Conservation (phyloP, 2,888 invertebrate species). For the Pedicia rivosa region DNA sequence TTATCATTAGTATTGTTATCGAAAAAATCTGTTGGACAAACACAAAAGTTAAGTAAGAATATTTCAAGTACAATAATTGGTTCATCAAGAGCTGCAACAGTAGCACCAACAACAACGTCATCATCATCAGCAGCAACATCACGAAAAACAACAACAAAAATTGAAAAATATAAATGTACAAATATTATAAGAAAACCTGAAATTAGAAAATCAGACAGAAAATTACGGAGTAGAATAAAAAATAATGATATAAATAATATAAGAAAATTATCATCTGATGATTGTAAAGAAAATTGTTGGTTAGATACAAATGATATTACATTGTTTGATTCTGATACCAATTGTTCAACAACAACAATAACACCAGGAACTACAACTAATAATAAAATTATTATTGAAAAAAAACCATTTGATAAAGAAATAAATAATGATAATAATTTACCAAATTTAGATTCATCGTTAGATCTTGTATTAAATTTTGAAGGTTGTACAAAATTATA, state of each 20-base stretch:
- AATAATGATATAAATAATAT: constrained; percentile 1
- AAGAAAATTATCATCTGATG: constrained; percentile 3
- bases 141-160: background rate
- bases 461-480: constrained; percentile 11
- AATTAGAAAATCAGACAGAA: background rate
- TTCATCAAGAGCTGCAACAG: background rate
- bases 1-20: background rate
- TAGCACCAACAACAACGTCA: constrained; percentile 6
- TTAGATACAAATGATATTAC: constrained; percentile 14
- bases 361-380: constrained; percentile 7
- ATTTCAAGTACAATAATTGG: too few species aligned
- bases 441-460: constrained; percentile 3
- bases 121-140: constrained; percentile 2
- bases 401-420: background rate
- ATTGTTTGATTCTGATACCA: constrained; percentile 11
- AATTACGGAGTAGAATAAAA: background rate
- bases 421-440: background rate
- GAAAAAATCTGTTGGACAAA: background rate
- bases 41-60: too few species aligned
- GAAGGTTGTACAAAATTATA: constrained; percentile 10
- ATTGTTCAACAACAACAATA: background rate
- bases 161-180: constrained; percentile 2
- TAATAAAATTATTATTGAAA: constrained; percentile 6
- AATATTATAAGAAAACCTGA: background rate
- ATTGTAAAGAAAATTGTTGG: constrained; percentile 17